Conservation (phyloP, 2,113 vertebrate genomes). For the Leptosomus discolor region DNA sequence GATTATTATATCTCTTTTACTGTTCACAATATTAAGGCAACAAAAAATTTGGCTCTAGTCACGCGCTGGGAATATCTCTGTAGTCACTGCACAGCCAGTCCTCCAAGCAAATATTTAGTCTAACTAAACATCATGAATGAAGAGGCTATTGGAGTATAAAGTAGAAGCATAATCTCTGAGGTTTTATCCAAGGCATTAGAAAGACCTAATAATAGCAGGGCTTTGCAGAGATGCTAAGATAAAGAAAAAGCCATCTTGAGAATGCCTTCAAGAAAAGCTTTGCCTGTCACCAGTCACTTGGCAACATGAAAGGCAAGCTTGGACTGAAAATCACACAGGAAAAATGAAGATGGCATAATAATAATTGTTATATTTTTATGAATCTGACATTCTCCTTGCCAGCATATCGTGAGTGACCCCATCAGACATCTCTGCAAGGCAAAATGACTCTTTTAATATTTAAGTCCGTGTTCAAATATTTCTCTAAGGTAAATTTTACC, state of each 20-base stretch:
- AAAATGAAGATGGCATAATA: neutral
- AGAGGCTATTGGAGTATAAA: conserved; percentile 35
- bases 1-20: neutral
- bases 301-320: neutral
- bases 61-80: neutral
- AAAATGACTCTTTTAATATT: neutral
- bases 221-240: conserved; percentile 30
- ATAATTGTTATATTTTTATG: neutral
- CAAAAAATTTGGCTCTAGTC: neutral
- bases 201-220: conserved; percentile 47
- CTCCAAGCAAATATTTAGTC: conserved; percentile 54
- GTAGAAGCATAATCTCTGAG: conserved; percentile 39
- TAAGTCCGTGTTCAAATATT: neutral
- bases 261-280: conserved; percentile 27
- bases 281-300: neutral
- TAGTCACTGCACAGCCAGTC: neutral
- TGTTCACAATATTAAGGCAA: neutral
- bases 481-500: neutral
- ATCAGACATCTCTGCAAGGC: conserved; percentile 4
- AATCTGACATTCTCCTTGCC: neutral
- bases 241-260: conserved; percentile 26
- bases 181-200: conserved; percentile 44
- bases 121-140: conserved; percentile 47
- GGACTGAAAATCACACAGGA: neutral
- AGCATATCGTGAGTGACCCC: neutral